A percentile compares a stretch with the other conserved stretches of the same genome.
Evolutionary conservation across 2,797 vertebrate species (phyloP).

Genomic region (Myotis pilosus): DNA sequence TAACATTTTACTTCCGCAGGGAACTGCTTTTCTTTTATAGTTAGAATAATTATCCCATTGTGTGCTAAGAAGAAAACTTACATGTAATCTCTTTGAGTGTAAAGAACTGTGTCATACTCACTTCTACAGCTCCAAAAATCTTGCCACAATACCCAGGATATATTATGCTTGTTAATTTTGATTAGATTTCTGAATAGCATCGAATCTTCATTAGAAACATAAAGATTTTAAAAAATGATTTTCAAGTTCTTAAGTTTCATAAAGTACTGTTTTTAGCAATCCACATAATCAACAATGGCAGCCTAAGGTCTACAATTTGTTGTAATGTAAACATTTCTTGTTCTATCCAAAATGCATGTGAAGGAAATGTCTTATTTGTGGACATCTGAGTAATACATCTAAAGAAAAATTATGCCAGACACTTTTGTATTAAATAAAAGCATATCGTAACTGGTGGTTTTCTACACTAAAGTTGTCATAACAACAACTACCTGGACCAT

Average conservation of each 20-base stretch:
- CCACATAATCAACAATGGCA: neutral
- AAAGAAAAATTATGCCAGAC: neutral
- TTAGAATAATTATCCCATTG: conserved; percentile 54
- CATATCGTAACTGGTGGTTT: neutral
- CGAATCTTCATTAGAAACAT: neutral
- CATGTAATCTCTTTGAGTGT: neutral
- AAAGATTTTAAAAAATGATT: neutral
- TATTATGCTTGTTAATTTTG: neutral
- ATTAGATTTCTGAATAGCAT: neutral
- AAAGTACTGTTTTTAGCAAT: neutral
- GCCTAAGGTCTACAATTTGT: neutral
- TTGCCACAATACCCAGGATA: neutral
- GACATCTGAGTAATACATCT: neutral
- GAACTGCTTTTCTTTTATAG: conserved; percentile 60
- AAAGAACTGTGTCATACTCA: neutral
- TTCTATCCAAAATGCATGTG: neutral
- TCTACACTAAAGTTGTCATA: neutral
- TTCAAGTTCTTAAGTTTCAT: conserved; percentile 26
- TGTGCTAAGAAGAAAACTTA: conserved; percentile 45
- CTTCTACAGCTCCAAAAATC: neutral
- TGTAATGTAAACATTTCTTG: neutral
- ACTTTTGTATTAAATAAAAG: conserved; percentile 38
- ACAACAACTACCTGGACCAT: neutral
- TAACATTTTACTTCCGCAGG: conserved; percentile 40
- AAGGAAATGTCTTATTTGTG: neutral